Conservation (phyloP, 2,797 vertebrate genomes). For the Neopelma chrysocephalum region DNA sequence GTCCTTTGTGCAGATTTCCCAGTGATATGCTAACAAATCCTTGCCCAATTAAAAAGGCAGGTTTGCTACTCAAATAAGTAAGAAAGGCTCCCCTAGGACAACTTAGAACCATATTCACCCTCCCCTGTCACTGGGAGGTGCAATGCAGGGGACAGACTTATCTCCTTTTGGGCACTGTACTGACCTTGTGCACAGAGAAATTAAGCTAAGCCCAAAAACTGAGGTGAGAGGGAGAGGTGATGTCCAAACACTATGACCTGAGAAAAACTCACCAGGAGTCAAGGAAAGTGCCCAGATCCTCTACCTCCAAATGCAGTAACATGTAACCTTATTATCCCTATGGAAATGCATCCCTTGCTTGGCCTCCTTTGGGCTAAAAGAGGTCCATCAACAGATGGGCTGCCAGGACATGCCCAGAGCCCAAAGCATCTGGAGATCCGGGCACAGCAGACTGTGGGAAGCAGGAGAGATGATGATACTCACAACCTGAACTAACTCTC, state of each 20-base stretch:
- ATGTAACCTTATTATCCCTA: fast-evolving
- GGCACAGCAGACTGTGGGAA: background rate
- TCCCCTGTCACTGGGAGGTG: background rate
- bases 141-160: background rate
- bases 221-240: background rate
- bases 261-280: background rate
- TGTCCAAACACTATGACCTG: background rate
- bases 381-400: fast-evolving
- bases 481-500: background rate
- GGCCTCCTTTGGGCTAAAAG: background rate
- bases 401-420: background rate
- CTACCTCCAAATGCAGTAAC: background rate
- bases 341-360: background rate
- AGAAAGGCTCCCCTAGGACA: background rate
- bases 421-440: background rate
- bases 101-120: fast-evolving
- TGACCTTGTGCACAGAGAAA: background rate
- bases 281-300: too few species aligned
- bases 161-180: background rate
- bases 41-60: background rate
- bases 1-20: background rate
- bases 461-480: background rate
- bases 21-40: background rate
- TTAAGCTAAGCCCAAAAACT: background rate
- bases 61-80: background rate